Conservation (phyloP, 2,113 vertebrate species). For the Plestiodon gilberti region DNA sequence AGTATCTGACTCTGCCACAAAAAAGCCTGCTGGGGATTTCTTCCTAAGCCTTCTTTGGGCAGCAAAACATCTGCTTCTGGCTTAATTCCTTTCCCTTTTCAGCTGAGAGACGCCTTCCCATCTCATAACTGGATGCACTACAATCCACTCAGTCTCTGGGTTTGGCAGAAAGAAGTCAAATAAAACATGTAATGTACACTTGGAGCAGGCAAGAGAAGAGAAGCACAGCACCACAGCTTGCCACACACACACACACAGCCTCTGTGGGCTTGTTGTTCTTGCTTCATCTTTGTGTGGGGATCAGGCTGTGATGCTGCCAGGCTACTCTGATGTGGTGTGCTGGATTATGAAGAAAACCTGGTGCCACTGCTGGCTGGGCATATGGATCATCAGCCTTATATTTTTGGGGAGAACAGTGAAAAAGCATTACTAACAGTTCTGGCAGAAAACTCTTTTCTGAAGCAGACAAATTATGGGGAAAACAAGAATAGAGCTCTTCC, state of each 20-base stretch:
- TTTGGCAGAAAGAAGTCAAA: not conserved
- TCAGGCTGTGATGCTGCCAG: not conserved
- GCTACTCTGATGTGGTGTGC: conserved; percentile 12
- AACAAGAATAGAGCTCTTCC: conserved; percentile 69
- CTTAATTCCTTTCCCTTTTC: not conserved
- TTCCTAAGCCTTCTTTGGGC: not conserved
- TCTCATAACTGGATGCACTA: not conserved
- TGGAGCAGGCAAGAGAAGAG: not conserved
- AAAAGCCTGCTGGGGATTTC: not conserved
- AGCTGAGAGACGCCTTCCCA: not conserved
- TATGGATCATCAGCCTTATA: not conserved
- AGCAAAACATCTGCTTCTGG: conserved; percentile 5
- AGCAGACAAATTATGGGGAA: conserved; percentile 11
- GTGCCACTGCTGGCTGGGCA: not conserved
- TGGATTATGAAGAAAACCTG: not conserved
- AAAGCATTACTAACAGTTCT: conserved; percentile 65
- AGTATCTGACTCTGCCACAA: not conserved
- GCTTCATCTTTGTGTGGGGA: not conserved
- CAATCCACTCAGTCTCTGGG: not conserved
- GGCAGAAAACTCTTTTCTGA: conserved; percentile 56
- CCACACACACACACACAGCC: conserved; percentile 21
- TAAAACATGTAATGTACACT: not conserved
- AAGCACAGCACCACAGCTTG: not conserved
- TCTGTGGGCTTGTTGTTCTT: conserved; percentile 1
- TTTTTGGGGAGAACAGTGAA: conserved; percentile 17